Conservation (phyloP, 2,888 invertebrate genomes). For the Bellardia pandia region DNA sequence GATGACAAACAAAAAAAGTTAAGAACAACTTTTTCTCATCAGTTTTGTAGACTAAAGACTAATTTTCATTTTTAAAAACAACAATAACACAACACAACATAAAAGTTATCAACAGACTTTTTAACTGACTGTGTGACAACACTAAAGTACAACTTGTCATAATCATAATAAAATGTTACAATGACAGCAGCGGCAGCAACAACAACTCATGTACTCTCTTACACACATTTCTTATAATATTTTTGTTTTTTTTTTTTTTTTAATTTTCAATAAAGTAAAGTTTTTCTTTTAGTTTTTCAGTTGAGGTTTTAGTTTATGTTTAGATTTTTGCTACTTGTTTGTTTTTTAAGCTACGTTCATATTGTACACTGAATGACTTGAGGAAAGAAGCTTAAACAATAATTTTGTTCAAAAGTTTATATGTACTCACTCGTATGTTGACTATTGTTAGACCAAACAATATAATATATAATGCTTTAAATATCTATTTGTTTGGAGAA, state of each 20-base stretch:
- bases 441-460: too few relatives aligned
- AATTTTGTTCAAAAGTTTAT: too few relatives aligned
- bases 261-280: background rate
- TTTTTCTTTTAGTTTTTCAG: background rate
- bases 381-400: too few relatives aligned
- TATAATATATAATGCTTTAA: too few relatives aligned
- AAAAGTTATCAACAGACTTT: constrained; percentile 54
- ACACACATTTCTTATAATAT: background rate
- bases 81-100: constrained; percentile 21
- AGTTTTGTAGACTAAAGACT: constrained; percentile 43
- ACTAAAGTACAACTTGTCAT: constrained; percentile 63
- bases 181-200: constrained; percentile 29
- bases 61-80: constrained; percentile 61
- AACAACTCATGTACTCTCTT: background rate
- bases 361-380: too few relatives aligned
- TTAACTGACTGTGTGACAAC: constrained; percentile 58
- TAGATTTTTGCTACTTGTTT: too few relatives aligned
- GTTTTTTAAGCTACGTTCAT: too few relatives aligned
- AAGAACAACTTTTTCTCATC: constrained; percentile 49
- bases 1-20: background rate
- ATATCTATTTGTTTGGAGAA: too few relatives aligned
- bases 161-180: constrained; percentile 61
- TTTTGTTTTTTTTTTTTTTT: constrained; percentile 2
- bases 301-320: too few relatives aligned
- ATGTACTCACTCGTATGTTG: too few relatives aligned